These are phyloP conservation scores for Heliconius eleuchia DNA, from an alignment of 1,140 invertebrate genomes.

Conservation along the genomic window DNA sequence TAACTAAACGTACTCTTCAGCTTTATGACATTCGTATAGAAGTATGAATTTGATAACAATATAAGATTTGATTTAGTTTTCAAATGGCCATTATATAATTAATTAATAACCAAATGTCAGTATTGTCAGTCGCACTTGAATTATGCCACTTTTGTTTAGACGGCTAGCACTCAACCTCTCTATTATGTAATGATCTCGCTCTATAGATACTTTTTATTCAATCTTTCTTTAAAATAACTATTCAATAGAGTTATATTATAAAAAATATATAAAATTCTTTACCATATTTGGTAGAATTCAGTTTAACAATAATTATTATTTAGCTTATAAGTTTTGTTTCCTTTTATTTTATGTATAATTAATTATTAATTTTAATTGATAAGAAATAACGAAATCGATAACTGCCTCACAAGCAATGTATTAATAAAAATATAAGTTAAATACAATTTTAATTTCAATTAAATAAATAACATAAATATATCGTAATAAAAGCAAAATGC, in stretches of 20 bases:
- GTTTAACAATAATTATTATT: neutral
- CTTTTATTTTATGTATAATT: neutral
- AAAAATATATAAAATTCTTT: neutral
- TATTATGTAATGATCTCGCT: conserved; percentile 6
- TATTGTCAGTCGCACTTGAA: neutral
- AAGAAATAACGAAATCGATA: neutral
- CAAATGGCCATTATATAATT: no score
- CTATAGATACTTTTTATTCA: conserved; percentile 3
- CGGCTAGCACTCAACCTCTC: neutral
- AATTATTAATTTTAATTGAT: conserved; percentile 4
- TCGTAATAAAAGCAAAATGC: no score
- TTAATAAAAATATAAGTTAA: neutral
- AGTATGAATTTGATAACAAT: no score
- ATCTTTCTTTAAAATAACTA: neutral
- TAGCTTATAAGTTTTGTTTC: neutral
- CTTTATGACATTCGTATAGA: no score
- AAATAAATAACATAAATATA: neutral
- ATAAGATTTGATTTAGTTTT: no score
- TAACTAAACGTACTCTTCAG: no score
- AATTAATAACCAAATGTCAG: no score
- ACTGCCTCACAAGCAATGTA: conserved; percentile 11
- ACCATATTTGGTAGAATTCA: conserved; percentile 5
- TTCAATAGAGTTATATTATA: neutral
- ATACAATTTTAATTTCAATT: neutral
- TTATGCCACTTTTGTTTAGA: neutral